Conservation (phyloP, 2,888 invertebrate genomes). For the Sipunculus nudus region DNA sequence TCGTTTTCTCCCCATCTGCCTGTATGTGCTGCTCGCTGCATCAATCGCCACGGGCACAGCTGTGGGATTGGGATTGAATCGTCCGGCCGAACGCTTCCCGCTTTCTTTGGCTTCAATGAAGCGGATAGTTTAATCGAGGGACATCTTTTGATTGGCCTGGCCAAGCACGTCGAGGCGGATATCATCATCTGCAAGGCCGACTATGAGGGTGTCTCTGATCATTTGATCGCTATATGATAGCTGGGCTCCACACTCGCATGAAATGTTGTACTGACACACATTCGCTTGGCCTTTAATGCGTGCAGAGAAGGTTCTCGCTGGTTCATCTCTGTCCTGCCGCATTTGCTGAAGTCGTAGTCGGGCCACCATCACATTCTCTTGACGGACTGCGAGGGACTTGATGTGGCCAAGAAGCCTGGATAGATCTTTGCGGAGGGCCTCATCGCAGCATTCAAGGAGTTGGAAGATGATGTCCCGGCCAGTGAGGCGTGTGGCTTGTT, state of each 20-base stretch:
- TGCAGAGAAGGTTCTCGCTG: constrained; percentile 37
- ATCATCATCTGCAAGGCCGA: constrained; percentile 26
- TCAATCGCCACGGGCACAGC: too few species aligned
- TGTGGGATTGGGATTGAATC: too few species aligned
- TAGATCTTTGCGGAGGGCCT: not conserved
- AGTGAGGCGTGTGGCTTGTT: not conserved
- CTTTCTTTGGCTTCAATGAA: constrained; percentile 43
- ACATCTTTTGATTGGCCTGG: constrained; percentile 36
- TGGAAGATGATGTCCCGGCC: not conserved
- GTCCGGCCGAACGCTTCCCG: constrained; percentile 37
- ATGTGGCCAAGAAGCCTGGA: constrained; percentile 2
- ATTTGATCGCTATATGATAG: constrained; percentile 34
- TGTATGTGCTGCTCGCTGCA: constrained; percentile 28
- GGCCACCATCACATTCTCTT: constrained; percentile 30
- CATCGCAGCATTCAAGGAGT: constrained; percentile 1
- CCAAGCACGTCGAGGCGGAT: constrained; percentile 36
- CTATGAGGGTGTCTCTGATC: constrained; percentile 19
- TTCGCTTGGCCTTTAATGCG: constrained; percentile 38
- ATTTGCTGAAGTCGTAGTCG: constrained; percentile 24
- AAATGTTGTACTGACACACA: constrained; percentile 15
- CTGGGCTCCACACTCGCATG: constrained; percentile 19
- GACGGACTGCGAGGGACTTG: constrained; percentile 22
- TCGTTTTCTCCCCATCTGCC: not conserved
- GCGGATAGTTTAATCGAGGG: constrained; percentile 35
- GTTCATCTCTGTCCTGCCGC: constrained; percentile 34